Evolutionary conservation across 2,888 invertebrate species (phyloP).

Genomic region (Eupeodes latifasciatus): DNA sequence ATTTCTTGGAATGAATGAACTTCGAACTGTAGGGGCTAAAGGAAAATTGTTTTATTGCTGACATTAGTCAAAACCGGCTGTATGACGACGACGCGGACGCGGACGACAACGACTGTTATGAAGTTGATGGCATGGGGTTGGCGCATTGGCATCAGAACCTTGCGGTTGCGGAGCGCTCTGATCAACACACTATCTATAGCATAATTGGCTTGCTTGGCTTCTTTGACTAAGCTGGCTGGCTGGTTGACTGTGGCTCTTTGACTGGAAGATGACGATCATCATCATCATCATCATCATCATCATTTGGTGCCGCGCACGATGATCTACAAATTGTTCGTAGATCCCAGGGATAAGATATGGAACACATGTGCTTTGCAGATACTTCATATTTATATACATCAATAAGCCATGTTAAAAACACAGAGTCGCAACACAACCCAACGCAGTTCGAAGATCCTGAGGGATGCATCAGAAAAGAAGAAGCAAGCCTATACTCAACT

Average conservation of each 20-base stretch:
- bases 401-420: conserved; percentile 64
- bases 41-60: conserved; percentile 67
- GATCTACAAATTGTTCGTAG: conserved; percentile 73
- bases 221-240: not conserved
- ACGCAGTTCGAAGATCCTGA: conserved; percentile 44
- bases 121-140: conserved; percentile 18
- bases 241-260: not conserved
- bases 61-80: conserved; percentile 58
- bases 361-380: conserved; percentile 75
- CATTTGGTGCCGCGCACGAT: conserved; percentile 46
- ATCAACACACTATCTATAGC: conserved; percentile 52
- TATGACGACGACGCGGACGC: conserved; percentile 5
- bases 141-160: conserved; percentile 2
- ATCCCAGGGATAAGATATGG: conserved; percentile 73
- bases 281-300: conserved; percentile 63
- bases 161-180: conserved; percentile 4
- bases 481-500: conserved; percentile 24
- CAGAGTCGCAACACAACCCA: not conserved
- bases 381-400: conserved; percentile 67
- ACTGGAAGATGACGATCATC: conserved; percentile 19
- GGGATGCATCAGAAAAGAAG: conserved; percentile 50
- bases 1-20: conserved; percentile 66
- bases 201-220: conserved; percentile 41
- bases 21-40: conserved; percentile 66
- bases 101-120: not conserved